phyloP scores from a whole-genome alignment of 53 echinoderm and acorn worm species.

The Antedon mediterranea region DNA sequence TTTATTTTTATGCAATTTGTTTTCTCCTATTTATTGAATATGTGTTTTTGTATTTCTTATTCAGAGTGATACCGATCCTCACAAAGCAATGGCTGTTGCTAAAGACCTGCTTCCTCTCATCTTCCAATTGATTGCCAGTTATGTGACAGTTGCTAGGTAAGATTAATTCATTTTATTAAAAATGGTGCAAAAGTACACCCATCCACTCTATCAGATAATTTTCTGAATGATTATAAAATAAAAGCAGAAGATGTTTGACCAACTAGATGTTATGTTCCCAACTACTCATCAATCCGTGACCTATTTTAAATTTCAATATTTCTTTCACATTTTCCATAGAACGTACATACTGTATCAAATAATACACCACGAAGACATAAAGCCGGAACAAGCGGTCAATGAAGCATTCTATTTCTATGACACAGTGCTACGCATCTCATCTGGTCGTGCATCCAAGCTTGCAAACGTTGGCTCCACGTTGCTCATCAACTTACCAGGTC shows the following conservation, averaged over 20 bases:
- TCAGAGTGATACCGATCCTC: conserved; percentile 51
- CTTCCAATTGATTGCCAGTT: conserved; percentile 48
- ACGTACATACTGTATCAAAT: conserved; percentile 68
- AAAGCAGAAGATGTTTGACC: too few species aligned
- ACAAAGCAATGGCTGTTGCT: conserved; percentile 57
- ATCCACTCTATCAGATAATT: too few species aligned
- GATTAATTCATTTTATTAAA: not conserved
- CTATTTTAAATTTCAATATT: too few species aligned
- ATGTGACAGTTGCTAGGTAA: conserved; percentile 28
- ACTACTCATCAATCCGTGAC: not conserved
- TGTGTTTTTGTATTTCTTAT: not conserved
- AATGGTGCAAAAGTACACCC: too few species aligned
- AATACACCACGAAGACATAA: conserved; percentile 38
- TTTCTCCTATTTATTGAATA: not conserved
- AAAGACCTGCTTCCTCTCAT: conserved; percentile 58
- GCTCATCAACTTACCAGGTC: conserved; percentile 41
- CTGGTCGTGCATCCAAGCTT: conserved; percentile 41
- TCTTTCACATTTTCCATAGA: conserved; percentile 17
- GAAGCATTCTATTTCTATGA: conserved; percentile 58
- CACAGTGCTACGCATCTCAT: conserved; percentile 56
- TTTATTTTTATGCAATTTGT: not conserved
- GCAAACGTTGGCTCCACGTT: conserved; percentile 33
- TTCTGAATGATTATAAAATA: too few species aligned
- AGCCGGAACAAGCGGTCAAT: conserved; percentile 23
- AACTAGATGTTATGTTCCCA: not conserved